Conservation (phyloP, 2,888 invertebrate species). For the Mythimna lalbum region DNA sequence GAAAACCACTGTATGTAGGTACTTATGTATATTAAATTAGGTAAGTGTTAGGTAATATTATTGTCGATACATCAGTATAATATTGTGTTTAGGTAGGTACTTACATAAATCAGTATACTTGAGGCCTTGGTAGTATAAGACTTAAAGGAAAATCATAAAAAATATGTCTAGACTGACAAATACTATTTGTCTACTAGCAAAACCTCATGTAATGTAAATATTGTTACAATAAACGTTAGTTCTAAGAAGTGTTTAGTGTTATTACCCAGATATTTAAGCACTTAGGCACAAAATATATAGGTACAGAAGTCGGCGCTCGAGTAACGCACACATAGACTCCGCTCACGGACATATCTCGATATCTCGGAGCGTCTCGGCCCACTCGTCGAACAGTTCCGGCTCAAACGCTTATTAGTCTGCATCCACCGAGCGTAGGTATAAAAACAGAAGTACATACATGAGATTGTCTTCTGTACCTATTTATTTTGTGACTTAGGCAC, state of each 20-base stretch:
- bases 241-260: too few species aligned
- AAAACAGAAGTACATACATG: too few species aligned
- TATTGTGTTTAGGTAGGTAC: slow-evolving; percentile 1
- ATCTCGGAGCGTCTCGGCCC: too few species aligned
- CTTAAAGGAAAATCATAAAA: background rate
- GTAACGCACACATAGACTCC: too few species aligned
- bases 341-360: too few species aligned
- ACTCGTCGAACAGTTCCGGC: too few species aligned
- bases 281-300: too few species aligned
- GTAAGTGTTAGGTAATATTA: background rate
- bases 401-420: too few species aligned
- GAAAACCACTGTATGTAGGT: background rate
- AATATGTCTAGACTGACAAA: slow-evolving; percentile 35
- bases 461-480: too few species aligned
- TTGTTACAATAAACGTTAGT: background rate
- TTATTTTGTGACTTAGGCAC: too few species aligned
- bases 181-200: background rate
- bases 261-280: background rate
- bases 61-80: slow-evolving; percentile 8
- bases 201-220: background rate
- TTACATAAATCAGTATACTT: slow-evolving; percentile 11
- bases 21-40: background rate
- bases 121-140: slow-evolving; percentile 15
- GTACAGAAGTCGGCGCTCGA: too few species aligned
- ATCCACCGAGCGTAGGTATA: too few species aligned